Evolutionary conservation across 2,797 vertebrate genomes (phyloP).

Genomic region (Neoniphon sammara): DNA sequence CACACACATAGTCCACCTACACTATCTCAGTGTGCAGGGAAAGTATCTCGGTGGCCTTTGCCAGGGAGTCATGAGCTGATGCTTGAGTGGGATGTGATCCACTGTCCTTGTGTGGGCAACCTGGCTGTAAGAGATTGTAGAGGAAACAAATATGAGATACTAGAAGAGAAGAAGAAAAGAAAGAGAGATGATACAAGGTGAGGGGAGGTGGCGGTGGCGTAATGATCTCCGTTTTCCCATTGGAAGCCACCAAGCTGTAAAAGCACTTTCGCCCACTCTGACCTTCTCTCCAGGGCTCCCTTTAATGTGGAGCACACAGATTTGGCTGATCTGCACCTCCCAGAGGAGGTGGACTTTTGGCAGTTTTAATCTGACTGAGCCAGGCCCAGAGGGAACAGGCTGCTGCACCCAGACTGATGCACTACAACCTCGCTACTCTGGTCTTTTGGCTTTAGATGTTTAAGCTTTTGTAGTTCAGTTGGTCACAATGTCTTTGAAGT

Average conservation of each 20-base stretch:
- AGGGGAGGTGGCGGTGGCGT: constrained; percentile 11
- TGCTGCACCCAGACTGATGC: constrained; percentile 7
- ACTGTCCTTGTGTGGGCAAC: constrained; percentile 70
- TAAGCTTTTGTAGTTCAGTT: neutral
- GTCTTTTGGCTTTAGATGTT: constrained; percentile 5
- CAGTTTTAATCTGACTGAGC: constrained; percentile 35
- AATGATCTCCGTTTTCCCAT: constrained; percentile 65
- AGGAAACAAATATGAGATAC: constrained; percentile 35
- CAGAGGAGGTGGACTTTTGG: constrained; percentile 41
- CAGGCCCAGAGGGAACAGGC: constrained; percentile 22
- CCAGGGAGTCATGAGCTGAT: constrained; percentile 66
- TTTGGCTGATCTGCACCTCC: constrained; percentile 24
- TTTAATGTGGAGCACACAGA: constrained; percentile 42
- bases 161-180: constrained; percentile 7
- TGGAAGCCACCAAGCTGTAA: constrained; percentile 21
- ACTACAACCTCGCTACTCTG: constrained; percentile 1
- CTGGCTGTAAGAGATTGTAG: constrained; percentile 46
- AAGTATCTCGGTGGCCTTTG: constrained; percentile 49
- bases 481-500: constrained; percentile 11
- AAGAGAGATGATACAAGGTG: neutral
- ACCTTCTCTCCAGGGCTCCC: constrained; percentile 33
- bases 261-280: constrained; percentile 31
- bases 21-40: constrained; percentile 50
- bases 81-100: constrained; percentile 68
- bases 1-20: constrained; percentile 60